phyloP scores from a whole-genome alignment of 2,797 vertebrate species.

The Rhinatrema bivittatum region DNA sequence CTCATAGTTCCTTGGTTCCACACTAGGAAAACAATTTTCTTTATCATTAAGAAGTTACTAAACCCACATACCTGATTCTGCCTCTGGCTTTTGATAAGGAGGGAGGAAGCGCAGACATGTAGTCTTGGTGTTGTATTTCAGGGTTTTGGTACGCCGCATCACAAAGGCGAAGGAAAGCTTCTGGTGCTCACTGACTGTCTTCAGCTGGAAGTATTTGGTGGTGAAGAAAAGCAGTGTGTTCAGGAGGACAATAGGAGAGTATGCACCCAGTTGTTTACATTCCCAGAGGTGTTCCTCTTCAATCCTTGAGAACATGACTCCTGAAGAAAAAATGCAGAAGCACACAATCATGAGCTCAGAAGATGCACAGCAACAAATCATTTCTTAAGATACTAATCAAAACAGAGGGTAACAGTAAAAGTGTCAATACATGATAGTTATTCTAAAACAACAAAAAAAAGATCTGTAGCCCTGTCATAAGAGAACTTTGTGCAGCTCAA shows the following conservation, averaged over 20 bases:
- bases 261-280: constrained; percentile 93
- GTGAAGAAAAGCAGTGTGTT: constrained; percentile 97
- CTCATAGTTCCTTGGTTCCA: too few species aligned
- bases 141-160: constrained; percentile 83
- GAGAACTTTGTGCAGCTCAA: too few species aligned
- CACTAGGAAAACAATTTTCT: too few species aligned
- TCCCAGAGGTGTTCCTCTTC: constrained; percentile 96
- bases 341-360: too few species aligned
- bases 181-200: constrained; percentile 81
- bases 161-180: constrained; percentile 93
- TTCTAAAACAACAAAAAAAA: too few species aligned
- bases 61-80: constrained; percentile 58
- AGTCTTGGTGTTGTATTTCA: constrained; percentile 76
- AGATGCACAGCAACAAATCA: too few species aligned
- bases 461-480: too few species aligned
- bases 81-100: constrained; percentile 65
- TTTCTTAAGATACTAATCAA: too few species aligned
- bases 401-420: too few species aligned
- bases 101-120: constrained; percentile 92
- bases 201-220: constrained; percentile 92
- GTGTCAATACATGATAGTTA: too few species aligned
- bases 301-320: constrained; percentile 86
- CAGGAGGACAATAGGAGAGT: constrained; percentile 92
- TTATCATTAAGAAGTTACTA: too few species aligned
- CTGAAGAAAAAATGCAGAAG: constrained; percentile 44